Evolutionary conservation across 1,140 invertebrate species (phyloP).

Genomic region (Nymphalis io): DNA sequence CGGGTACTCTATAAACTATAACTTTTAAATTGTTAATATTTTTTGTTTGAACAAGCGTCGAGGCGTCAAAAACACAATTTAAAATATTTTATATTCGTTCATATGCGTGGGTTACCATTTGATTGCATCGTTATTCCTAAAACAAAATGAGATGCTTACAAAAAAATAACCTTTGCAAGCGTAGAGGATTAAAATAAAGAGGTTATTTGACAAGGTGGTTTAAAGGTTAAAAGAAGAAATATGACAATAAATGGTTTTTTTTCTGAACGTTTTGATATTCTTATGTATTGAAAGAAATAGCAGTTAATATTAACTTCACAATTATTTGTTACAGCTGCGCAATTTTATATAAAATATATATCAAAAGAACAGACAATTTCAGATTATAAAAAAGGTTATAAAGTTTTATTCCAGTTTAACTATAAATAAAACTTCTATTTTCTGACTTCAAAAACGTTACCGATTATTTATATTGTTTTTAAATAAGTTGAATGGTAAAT

Average conservation of each 20-base stretch:
- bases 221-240: background rate
- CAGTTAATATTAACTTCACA: too few relatives aligned
- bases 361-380: too few relatives aligned
- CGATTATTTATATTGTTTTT: background rate
- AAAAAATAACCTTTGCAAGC: conserved; percentile 39
- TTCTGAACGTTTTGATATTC: too few relatives aligned
- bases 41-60: conserved; percentile 5
- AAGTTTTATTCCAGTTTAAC: too few relatives aligned
- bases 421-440: too few relatives aligned
- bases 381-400: too few relatives aligned
- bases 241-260: too few relatives aligned
- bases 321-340: too few relatives aligned
- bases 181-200: conserved; percentile 28
- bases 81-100: conserved; percentile 32
- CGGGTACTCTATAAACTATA: too few relatives aligned
- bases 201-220: conserved; percentile 2
- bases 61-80: conserved; percentile 37
- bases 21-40: conserved; percentile 18
- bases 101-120: conserved; percentile 34
- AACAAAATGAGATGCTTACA: conserved; percentile 35
- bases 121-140: conserved; percentile 39
- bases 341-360: too few relatives aligned
- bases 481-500: background rate
- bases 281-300: too few relatives aligned
- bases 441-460: background rate